Evolutionary conservation across 1,140 invertebrate genomes (phyloP).

Genomic region (Drosophila asahinai): DNA sequence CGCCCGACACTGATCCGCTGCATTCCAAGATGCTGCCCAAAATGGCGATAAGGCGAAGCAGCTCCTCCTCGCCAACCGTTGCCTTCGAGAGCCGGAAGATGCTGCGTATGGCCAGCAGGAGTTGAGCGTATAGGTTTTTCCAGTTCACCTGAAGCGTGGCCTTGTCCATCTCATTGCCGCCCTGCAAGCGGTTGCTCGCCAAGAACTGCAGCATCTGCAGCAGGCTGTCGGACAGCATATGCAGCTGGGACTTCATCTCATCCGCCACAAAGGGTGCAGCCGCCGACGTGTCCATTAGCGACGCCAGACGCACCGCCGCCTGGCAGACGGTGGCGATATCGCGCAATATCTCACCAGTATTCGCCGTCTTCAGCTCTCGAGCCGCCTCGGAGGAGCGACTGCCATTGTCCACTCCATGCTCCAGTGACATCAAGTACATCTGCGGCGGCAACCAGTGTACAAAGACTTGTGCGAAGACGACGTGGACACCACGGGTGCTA

Average conservation of each 20-base stretch:
- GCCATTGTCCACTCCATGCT: slow-evolving; percentile 69
- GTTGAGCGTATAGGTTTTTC: slow-evolving; percentile 85
- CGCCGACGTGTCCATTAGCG: slow-evolving; percentile 73
- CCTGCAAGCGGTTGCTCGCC: slow-evolving; percentile 63
- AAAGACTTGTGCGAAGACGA: slow-evolving; percentile 89
- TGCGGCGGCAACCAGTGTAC: slow-evolving; percentile 79
- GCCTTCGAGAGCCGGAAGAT: too few relatives aligned
- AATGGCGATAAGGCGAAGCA: too few relatives aligned
- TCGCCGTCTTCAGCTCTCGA: slow-evolving; percentile 75
- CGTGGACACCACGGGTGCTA: slow-evolving; percentile 91
- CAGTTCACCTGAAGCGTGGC: slow-evolving; percentile 82
- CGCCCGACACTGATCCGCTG: slow-evolving; percentile 59
- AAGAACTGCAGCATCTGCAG: slow-evolving; percentile 76
- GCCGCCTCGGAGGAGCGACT: slow-evolving; percentile 65
- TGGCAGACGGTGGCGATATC: slow-evolving; percentile 81
- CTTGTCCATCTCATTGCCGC: slow-evolving; percentile 82
- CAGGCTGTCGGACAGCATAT: slow-evolving; percentile 81
- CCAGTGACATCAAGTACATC: slow-evolving; percentile 72
- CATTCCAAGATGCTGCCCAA: too few relatives aligned
- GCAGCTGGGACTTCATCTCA: slow-evolving; percentile 72
- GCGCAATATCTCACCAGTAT: slow-evolving; percentile 75
- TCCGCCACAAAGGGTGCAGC: slow-evolving; percentile 67
- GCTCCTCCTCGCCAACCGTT: too few relatives aligned
- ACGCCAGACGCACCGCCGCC: slow-evolving; percentile 76
- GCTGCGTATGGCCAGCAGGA: slow-evolving; percentile 79